Evolutionary conservation across 37 sponge, comb jelly and placozoan species (phyloP).

Genomic region (Agelas oroides): DNA sequence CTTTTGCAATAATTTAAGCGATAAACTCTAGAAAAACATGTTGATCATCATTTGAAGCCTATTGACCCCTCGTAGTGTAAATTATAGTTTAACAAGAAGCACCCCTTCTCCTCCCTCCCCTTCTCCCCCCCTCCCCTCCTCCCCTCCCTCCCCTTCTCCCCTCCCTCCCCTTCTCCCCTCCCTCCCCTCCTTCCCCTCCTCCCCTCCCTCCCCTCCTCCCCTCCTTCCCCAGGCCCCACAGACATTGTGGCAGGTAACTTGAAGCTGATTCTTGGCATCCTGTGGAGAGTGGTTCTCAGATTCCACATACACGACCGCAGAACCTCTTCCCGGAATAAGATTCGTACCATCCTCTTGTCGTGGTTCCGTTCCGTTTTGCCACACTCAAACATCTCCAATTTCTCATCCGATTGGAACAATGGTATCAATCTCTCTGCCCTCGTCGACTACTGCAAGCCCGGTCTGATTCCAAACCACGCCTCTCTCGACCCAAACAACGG

Average conservation of each 20-base stretch:
- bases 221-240: slow-evolving; percentile 31
- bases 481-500: slow-evolving; percentile 32
- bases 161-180: too few species aligned
- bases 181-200: too few species aligned
- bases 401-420: slow-evolving; percentile 71
- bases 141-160: too few species aligned
- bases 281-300: slow-evolving; percentile 45
- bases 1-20: too few species aligned
- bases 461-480: slow-evolving; percentile 44
- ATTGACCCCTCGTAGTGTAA: too few species aligned
- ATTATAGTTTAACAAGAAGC: too few species aligned
- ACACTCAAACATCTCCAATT: slow-evolving; percentile 29
- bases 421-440: slow-evolving; percentile 56
- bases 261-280: slow-evolving; percentile 61
- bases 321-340: background rate
- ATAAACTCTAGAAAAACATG: too few species aligned
- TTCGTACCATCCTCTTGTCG: background rate
- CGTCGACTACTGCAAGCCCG: slow-evolving; percentile 70
- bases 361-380: slow-evolving; percentile 29
- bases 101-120: too few species aligned
- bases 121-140: too few species aligned
- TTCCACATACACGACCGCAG: slow-evolving; percentile 32
- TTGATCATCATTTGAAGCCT: too few species aligned
- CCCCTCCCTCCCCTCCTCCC: too few species aligned
- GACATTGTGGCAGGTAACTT: slow-evolving; percentile 66